Conservation (phyloP, 2,888 invertebrate species). For the Papilio protenor region DNA sequence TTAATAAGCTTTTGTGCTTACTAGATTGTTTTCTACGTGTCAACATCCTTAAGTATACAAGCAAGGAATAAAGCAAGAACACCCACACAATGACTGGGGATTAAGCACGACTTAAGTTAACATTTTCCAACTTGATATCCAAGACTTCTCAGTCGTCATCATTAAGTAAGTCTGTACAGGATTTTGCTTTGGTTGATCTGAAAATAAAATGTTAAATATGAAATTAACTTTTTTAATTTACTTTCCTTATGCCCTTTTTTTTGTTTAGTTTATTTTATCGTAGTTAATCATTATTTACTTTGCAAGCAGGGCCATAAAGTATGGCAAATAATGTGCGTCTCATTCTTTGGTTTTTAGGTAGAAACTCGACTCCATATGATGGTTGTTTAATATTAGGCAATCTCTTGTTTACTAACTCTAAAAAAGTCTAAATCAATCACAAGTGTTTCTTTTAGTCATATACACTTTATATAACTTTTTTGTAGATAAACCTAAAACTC, state of each 20-base stretch:
- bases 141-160: conserved; percentile 77
- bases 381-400: background rate
- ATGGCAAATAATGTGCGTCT: background rate
- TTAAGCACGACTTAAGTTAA: conserved; percentile 23
- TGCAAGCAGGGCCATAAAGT: background rate
- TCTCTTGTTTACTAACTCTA: background rate
- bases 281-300: background rate
- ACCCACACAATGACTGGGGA: conserved; percentile 19
- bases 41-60: conserved; percentile 16
- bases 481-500: background rate
- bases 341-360: background rate
- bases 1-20: conserved; percentile 2
- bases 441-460: no score
- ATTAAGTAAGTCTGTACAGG: conserved; percentile 88
- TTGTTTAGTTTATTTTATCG: background rate
- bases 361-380: no score
- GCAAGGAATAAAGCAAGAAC: conserved; percentile 17
- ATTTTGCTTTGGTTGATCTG: conserved; percentile 89
- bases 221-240: background rate
- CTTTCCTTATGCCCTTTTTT: background rate
- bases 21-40: conserved; percentile 5
- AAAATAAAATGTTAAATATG: conserved; percentile 59
- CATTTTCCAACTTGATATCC: conserved; percentile 30
- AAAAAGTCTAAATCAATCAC: no score
- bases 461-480: background rate